phyloP scores from a whole-genome alignment of 2,888 invertebrate species.

The Metellina segmentata region DNA sequence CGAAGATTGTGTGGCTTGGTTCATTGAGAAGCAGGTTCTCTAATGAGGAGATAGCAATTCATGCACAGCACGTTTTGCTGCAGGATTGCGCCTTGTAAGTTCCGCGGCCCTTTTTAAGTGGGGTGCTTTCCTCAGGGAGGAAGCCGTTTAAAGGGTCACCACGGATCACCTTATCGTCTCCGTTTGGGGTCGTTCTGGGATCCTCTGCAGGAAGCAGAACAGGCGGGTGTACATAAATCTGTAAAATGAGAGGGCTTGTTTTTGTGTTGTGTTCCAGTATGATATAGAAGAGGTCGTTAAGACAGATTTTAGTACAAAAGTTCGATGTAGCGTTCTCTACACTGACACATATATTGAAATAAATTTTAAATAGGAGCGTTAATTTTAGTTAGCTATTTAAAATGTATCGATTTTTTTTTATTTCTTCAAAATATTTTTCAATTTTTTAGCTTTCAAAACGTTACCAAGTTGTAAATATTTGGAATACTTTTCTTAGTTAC shows the following conservation, averaged over 20 bases:
- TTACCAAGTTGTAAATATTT: too few relatives aligned
- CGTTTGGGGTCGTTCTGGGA: not conserved
- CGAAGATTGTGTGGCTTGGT: not conserved
- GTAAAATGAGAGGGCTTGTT: not conserved
- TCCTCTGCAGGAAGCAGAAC: not conserved
- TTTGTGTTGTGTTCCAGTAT: too few relatives aligned
- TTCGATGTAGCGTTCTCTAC: too few relatives aligned
- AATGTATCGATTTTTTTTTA: too few relatives aligned
- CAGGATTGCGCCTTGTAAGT: conserved; percentile 29
- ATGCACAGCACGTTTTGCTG: not conserved
- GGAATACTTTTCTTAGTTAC: too few relatives aligned
- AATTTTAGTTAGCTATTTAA: too few relatives aligned
- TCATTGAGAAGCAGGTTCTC: conserved; percentile 16
- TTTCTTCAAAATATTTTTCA: too few relatives aligned
- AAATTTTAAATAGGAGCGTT: too few relatives aligned
- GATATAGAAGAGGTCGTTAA: too few relatives aligned
- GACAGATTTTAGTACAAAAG: too few relatives aligned
- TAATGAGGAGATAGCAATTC: not conserved
- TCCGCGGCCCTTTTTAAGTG: conserved; percentile 28
- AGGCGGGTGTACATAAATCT: conserved; percentile 4
- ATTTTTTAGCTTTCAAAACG: too few relatives aligned
- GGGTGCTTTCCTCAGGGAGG: not conserved
- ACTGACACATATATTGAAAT: too few relatives aligned
- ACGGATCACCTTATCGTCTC: not conserved
- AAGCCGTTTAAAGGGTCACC: not conserved